These are phyloP conservation scores for Anguilla japonica DNA, from an alignment of 2,113 vertebrate species.

Conservation along the genomic window DNA sequence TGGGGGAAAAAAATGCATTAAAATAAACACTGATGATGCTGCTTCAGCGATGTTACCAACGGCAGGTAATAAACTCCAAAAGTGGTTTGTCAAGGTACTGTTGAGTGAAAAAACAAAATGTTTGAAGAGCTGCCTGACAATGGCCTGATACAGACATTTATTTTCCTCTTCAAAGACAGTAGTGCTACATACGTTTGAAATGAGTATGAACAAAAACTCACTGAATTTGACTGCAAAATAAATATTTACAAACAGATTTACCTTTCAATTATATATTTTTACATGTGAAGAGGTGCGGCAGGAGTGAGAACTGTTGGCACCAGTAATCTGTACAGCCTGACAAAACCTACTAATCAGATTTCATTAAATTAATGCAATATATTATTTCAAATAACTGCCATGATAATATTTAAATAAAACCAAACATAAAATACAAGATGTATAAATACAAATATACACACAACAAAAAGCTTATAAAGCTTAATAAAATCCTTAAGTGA, in stretches of 20 bases:
- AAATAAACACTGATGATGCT: neutral
- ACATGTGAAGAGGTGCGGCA: neutral
- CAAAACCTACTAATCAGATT: neutral
- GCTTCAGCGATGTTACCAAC: neutral
- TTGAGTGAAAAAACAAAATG: neutral
- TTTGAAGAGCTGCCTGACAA: neutral
- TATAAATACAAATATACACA: conserved; percentile 25
- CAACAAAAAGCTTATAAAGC: conserved; percentile 31
- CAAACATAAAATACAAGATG: neutral
- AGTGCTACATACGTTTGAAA: neutral
- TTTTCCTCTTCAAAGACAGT: neutral
- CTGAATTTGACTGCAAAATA: neutral
- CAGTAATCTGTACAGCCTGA: conserved; percentile 4
- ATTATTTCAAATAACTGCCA: conserved; percentile 15
- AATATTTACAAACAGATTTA: conserved; percentile 11
- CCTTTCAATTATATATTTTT: neutral
- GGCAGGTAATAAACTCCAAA: neutral
- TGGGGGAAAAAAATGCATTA: neutral
- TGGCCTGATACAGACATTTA: conserved; percentile 3
- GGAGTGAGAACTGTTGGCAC: neutral
- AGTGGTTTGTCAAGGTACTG: neutral
- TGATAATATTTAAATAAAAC: neutral
- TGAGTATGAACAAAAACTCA: neutral
- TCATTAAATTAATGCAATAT: conserved; percentile 31
- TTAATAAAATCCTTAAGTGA: neutral